phyloP scores from a whole-genome alignment of 2,888 invertebrate species.

The Perdita meconis region DNA sequence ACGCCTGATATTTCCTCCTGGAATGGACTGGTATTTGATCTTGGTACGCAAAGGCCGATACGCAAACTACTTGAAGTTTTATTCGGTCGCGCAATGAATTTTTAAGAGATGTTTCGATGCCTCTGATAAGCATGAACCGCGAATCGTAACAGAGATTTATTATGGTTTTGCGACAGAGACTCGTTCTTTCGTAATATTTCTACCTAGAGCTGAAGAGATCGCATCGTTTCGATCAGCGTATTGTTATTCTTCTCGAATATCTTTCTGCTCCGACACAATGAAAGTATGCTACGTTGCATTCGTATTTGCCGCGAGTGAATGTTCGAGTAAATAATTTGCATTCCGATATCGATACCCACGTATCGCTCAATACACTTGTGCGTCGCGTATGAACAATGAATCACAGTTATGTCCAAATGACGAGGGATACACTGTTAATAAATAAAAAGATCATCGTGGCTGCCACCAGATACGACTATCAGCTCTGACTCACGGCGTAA shows the following conservation, averaged over 20 bases:
- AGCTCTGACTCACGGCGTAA: too few species aligned
- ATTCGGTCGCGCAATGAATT: slow-evolving; percentile 12
- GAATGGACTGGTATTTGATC: slow-evolving; percentile 4
- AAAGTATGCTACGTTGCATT: not conserved
- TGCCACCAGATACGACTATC: too few species aligned
- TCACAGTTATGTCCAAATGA: not conserved
- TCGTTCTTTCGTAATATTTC: not conserved
- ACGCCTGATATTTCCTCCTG: slow-evolving; percentile 9
- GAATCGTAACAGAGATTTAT: not conserved
- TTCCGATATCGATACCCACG: slow-evolving; percentile 15
- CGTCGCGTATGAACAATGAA: slow-evolving; percentile 13
- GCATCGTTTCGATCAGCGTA: not conserved
- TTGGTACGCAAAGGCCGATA: not conserved
- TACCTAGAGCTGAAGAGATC: not conserved
- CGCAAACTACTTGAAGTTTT: not conserved
- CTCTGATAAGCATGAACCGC: too few species aligned
- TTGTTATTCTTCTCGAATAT: not conserved
- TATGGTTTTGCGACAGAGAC: not conserved
- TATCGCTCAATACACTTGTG: slow-evolving; percentile 6
- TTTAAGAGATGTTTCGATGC: slow-evolving; percentile 13
- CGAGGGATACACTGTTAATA: too few species aligned
- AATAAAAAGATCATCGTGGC: too few species aligned
- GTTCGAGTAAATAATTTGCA: not conserved
- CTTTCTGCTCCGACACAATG: not conserved
- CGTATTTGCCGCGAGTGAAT: too few species aligned